Conservation (phyloP, 1,140 invertebrate genomes). For the Brachionus manjavacas region DNA sequence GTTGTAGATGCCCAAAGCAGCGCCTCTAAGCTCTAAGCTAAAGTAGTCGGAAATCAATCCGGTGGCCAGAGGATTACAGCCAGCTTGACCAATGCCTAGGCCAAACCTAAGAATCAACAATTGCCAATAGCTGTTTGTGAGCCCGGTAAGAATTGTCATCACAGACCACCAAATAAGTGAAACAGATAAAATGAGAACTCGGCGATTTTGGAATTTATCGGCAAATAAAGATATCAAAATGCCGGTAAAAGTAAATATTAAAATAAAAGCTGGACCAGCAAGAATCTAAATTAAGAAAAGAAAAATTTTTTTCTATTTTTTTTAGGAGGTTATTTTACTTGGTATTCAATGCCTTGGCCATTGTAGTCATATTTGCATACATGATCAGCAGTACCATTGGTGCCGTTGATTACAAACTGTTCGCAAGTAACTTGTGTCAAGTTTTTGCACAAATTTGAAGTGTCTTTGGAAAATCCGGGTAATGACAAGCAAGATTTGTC, state of each 20-base stretch:
- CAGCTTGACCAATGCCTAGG: constrained; percentile 76
- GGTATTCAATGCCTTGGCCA: constrained; percentile 81
- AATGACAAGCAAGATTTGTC: constrained; percentile 74
- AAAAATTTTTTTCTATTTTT: neutral
- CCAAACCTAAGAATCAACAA: constrained; percentile 77
- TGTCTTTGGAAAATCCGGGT: neutral
- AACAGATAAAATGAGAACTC: constrained; percentile 68
- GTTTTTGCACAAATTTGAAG: neutral
- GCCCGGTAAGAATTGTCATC: constrained; percentile 74
- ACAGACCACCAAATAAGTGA: constrained; percentile 75
- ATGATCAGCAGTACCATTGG: constrained; percentile 56
- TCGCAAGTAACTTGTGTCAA: constrained; percentile 44
- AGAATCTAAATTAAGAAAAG: constrained; percentile 60
- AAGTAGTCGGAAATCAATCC: constrained; percentile 72
- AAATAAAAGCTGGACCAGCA: constrained; percentile 83
- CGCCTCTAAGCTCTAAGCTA: constrained; percentile 66
- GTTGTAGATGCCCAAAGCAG: constrained; percentile 87
- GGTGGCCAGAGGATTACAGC: constrained; percentile 80
- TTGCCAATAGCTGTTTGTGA: constrained; percentile 82
- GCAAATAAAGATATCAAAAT: constrained; percentile 77
- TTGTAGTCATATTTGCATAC: constrained; percentile 88
- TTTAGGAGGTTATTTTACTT: constrained; percentile 52
- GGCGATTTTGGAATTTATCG: constrained; percentile 50
- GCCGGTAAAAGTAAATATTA: constrained; percentile 79
- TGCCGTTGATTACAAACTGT: constrained; percentile 52